phyloP scores from a whole-genome alignment of 37 sponge, comb jelly and placozoan genomes.

The Tethya wilhelma region DNA sequence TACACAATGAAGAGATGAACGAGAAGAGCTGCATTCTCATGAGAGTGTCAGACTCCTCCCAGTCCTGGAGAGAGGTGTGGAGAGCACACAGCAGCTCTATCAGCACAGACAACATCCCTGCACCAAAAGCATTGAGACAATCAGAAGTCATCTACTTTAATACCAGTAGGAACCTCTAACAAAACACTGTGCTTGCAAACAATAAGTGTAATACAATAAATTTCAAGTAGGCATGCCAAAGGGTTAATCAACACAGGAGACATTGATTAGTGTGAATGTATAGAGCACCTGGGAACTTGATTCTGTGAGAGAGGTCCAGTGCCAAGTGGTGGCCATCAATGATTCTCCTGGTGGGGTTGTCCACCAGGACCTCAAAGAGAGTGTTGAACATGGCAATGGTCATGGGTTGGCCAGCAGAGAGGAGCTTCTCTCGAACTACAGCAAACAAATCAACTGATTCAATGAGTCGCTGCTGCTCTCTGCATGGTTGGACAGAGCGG shows the following conservation, averaged over 20 bases:
- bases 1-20: constrained; percentile 52
- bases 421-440: constrained; percentile 50
- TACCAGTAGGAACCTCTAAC: background rate
- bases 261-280: no score
- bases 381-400: constrained; percentile 79
- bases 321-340: constrained; percentile 47
- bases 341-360: constrained; percentile 42
- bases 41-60: constrained; percentile 28
- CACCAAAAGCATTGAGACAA: no score
- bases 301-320: constrained; percentile 47
- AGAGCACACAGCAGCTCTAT: constrained; percentile 51
- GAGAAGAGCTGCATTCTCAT: constrained; percentile 70
- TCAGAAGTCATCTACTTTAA: background rate
- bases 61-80: constrained; percentile 9
- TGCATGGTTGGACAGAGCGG: constrained; percentile 1
- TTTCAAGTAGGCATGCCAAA: no score
- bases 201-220: no score
- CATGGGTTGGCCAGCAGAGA: constrained; percentile 58
- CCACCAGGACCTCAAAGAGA: constrained; percentile 69
- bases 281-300: constrained; percentile 43
- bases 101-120: constrained; percentile 59
- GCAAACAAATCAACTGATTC: constrained; percentile 21
- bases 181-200: background rate
- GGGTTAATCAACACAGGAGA: background rate
- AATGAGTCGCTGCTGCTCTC: constrained; percentile 29